Evolutionary conservation across 2,113 vertebrate species (phyloP).

Genomic region (Antechinus flavipes): DNA sequence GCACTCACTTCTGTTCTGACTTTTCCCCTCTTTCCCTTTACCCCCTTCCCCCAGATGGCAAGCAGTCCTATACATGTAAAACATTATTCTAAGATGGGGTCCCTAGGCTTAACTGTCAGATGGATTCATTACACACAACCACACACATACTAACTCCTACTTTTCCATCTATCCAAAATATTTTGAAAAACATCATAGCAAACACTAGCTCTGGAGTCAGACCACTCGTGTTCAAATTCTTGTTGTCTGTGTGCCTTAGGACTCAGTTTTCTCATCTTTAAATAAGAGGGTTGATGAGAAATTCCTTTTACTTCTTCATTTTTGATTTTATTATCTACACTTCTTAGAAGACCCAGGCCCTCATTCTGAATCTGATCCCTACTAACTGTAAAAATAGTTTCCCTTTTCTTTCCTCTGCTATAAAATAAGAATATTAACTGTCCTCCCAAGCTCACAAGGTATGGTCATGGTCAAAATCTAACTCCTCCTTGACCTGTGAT

Average conservation of each 20-base stretch:
- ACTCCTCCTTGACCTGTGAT: background rate
- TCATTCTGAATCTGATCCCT: background rate
- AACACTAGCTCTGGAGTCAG: background rate
- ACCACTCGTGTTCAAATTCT: background rate
- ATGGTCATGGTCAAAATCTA: background rate
- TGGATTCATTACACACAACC: no score
- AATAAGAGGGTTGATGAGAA: background rate
- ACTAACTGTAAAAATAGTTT: background rate
- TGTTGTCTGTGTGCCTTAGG: no score
- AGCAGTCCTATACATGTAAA: background rate
- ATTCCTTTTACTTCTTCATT: background rate
- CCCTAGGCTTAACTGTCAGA: background rate
- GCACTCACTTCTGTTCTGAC: no score
- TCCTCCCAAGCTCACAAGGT: background rate
- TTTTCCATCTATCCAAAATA: background rate
- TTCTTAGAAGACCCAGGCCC: background rate
- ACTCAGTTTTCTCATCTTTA: background rate
- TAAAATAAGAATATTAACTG: background rate
- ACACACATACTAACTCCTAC: no score
- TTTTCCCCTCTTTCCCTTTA: no score
- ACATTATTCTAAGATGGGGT: background rate
- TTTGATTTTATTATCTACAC: background rate
- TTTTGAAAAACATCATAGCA: background rate
- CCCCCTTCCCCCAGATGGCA: no score
- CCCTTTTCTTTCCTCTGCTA: background rate